Evolutionary conservation across 2,888 invertebrate genomes (phyloP).

Genomic region (Thymelicus lineola): DNA sequence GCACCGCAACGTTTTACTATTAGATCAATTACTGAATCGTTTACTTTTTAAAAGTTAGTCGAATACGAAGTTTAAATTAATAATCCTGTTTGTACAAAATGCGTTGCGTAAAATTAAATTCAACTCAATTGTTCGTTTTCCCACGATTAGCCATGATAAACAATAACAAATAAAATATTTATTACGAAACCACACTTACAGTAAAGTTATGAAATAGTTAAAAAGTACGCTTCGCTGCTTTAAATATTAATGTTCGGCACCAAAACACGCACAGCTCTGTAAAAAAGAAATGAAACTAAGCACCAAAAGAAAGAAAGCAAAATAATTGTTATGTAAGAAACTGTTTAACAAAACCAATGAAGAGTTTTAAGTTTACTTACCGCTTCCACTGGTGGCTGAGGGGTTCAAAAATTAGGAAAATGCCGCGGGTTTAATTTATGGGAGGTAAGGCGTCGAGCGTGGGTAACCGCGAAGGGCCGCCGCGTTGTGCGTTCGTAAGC

Average conservation of each 20-base stretch:
- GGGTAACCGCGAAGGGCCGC: neutral
- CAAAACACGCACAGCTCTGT: conserved; percentile 48
- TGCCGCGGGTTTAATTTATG: conserved; percentile 52
- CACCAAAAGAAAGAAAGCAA: conserved; percentile 48
- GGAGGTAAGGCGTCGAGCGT: conserved; percentile 19
- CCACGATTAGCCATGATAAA: neutral
- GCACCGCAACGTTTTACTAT: neutral
- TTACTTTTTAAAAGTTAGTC: neutral
- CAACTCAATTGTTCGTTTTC: neutral
- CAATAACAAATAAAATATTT: neutral
- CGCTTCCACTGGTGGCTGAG: conserved; percentile 47
- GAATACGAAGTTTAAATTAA: neutral
- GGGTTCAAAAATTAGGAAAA: conserved; percentile 50
- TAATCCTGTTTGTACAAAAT: conserved; percentile 3
- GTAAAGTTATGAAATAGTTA: neutral
- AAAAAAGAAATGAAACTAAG: conserved; percentile 39
- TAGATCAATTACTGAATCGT: neutral
- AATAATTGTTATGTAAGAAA: conserved; percentile 62
- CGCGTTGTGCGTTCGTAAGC: too few species aligned
- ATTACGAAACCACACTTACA: neutral
- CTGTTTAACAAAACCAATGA: conserved; percentile 40
- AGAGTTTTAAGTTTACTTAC: conserved; percentile 63
- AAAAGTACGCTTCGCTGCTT: conserved; percentile 1
- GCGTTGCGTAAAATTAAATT: conserved; percentile 4
- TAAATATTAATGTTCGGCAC: neutral